These are phyloP conservation scores for Dione vanillae DNA, from an alignment of 2,888 invertebrate genomes.

Conservation along the genomic window DNA sequence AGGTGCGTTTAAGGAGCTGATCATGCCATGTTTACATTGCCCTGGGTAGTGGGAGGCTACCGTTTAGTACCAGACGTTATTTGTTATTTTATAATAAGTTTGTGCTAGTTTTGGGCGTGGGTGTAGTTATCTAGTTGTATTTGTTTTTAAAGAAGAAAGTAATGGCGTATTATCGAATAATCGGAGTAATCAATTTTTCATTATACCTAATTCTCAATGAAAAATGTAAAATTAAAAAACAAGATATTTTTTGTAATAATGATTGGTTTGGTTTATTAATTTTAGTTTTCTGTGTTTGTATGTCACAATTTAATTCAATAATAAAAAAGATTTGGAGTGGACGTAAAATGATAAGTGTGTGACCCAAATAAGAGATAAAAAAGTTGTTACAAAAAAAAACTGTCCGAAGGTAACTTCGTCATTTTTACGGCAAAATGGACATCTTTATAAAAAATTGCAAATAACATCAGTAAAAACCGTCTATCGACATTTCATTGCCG, in stretches of 20 bases:
- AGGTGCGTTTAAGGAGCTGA: slow-evolving; percentile 26
- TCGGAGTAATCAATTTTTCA: too few species aligned
- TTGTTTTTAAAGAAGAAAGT: not conserved
- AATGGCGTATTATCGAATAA: not conserved
- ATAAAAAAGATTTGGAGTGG: too few species aligned
- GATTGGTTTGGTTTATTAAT: too few species aligned
- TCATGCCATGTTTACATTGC: slow-evolving; percentile 21
- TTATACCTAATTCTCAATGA: too few species aligned
- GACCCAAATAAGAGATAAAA: not conserved
- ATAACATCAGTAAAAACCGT: slow-evolving; percentile 16
- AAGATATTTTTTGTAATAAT: too few species aligned
- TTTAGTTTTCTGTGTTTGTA: too few species aligned
- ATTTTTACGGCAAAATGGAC: not conserved
- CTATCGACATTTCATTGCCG: slow-evolving; percentile 40
- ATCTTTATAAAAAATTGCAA: slow-evolving; percentile 3
- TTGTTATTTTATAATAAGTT: slow-evolving; percentile 18
- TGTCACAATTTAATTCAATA: too few species aligned
- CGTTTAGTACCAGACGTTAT: slow-evolving; percentile 25
- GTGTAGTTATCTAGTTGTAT: not conserved
- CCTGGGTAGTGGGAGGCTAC: slow-evolving; percentile 27
- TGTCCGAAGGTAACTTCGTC: too few species aligned
- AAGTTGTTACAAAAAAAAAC: not conserved
- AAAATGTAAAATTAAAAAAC: too few species aligned
- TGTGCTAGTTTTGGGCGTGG: not conserved
- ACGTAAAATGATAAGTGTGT: not conserved